Evolutionary conservation across 1,140 invertebrate species (phyloP), one percentile per base, ranked within the genome.

Genomic region (Drosophila gunungcola): DNA sequence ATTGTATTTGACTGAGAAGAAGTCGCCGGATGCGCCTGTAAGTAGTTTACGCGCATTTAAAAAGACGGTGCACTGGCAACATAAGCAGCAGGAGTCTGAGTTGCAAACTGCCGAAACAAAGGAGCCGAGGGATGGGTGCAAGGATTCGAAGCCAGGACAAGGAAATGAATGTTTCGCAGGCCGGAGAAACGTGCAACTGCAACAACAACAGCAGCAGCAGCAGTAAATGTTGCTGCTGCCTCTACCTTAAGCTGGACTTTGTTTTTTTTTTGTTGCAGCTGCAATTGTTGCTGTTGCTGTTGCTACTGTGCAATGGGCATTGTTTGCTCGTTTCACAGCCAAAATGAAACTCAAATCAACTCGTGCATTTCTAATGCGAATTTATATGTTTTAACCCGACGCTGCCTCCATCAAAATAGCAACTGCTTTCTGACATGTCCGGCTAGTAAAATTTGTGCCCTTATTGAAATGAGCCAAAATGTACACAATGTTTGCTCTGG

Each of bases 321-420:
- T 88, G 83, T 89, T 88, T 89, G 76, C 77, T 67, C 58, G 75
- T 70, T 88, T 69, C 72, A 77, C 73, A 84, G 69, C 78, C 84
- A 89, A 84, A 89, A 89, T 84, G 84, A 90, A 89, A 89, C 80
- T 90, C 61, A 86, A 90, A 73, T 90, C 86, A 90, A 90, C 88
- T 90, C 86, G 86, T 90, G 86, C 86, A 90, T 90, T 90, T 82
- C 80, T 90, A 90, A 90, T 90, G 88, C 86, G 76, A 90, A 75
- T 90, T 90, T 88, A 86, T 90, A 82, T 80, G 79, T 76, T 89
- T 78, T 78, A 78, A 54, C 76, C 65, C 63, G 60, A 10, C 64
- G 64, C 60, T 62, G 52, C 58, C 16, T 21, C 16, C 53, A 70
- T 63, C 72, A 73, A 73, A 73, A 53, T 27, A 25, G 57, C 51